Base-by-base conservation (phyloP, 2,888 invertebrate genomes). In the Chelonus formosanus region DNA sequence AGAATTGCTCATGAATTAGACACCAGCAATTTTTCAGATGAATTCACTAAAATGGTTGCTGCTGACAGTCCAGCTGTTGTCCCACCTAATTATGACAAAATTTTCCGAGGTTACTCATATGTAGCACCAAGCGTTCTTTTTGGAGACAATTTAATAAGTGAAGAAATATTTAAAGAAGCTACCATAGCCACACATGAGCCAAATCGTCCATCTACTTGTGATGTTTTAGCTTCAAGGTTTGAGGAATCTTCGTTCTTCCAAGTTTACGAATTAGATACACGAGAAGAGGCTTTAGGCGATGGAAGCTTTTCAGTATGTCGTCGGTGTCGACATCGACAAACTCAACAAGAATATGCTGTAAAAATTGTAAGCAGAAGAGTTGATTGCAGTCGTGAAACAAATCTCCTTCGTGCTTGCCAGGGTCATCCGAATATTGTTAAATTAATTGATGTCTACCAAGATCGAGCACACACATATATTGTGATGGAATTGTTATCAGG, bases 21-120 rank as follows among this genome's bases (percentile, higher is more conserved):
- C 85, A 95, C 96, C 8, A 94, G 95, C 80, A 97, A 98, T 87
- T 98, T 98, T 85, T 94, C 97, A 53, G 95, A 95, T 72, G 98
- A 98, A 86, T 98, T 98, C 85, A 98, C 98, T 0, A 90, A 91
- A 76, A 94, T 96, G 91, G 89, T 91, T 59, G 93, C 96, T 5
- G 91, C 94, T 0, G 97, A 97, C 85, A 96, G 96, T 4, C 97
- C 97, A 0, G 95, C 95, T 20, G 91, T 94, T 68, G 90, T 93
- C 63, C 97, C 97, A 47, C 90, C 91, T 52, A 91, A 94, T 79
- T 90, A 90, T 79, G 94, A 95, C 78, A 94, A 93, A 81, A 88
- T 96, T 72, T 97, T 45, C 20, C 86, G 90, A 92, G 94, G 96
- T 40, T 98, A 98, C 82, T 97, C 97, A 0, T 98, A 95, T 85